These are phyloP conservation scores for Proteles cristata DNA, from an alignment of 2,113 vertebrate species.

Conservation along the genomic window DNA sequence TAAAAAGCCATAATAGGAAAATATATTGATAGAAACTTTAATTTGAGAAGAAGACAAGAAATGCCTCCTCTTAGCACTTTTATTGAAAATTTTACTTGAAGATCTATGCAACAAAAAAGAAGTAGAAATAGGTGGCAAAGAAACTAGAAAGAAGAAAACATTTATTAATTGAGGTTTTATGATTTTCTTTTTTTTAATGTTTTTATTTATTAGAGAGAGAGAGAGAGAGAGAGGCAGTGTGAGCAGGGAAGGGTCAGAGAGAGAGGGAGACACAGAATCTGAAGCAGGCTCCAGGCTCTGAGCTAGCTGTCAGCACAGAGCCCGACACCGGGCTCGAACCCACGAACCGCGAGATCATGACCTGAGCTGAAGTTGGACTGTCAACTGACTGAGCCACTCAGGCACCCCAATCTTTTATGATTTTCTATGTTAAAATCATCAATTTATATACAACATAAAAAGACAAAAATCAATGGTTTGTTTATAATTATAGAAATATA, in stretches of 20 bases:
- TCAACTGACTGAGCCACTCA: no score
- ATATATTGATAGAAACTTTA: neutral
- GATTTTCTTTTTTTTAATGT: neutral
- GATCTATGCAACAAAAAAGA: neutral
- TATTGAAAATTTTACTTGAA: neutral
- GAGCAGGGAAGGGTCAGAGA: no score
- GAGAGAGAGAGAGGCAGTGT: no score
- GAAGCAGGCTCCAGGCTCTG: no score
- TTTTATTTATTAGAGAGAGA: no score
- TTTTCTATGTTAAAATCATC: neutral
- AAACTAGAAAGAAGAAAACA: neutral
- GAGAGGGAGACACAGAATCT: no score
- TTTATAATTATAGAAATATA: neutral
- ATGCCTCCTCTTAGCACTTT: neutral
- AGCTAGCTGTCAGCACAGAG: no score
- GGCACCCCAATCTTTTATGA: neutral
- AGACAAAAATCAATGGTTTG: neutral
- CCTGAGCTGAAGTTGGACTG: no score
- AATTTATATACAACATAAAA: neutral
- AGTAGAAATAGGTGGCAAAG: neutral
- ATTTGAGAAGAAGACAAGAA: neutral
- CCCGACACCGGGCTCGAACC: no score
- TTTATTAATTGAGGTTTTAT: neutral
- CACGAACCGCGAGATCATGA: no score
- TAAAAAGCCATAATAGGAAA: neutral